Percentiles rank a stretch among this genome's conserved stretches.
Conservation (phyloP, 53 echinoderm and acorn worm genomes). For the Holothuria leucospilota region DNA sequence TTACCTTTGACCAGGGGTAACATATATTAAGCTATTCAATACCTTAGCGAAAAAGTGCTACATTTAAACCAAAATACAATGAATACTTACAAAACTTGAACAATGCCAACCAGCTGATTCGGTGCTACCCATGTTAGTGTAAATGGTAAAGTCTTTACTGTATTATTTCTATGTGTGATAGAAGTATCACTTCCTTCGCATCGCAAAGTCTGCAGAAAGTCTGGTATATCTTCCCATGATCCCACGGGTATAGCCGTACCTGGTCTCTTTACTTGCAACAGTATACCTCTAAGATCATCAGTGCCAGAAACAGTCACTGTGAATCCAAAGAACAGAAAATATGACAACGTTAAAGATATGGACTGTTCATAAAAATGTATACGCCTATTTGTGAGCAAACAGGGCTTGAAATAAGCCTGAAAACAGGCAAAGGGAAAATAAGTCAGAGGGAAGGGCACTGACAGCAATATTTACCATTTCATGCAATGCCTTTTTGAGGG, state of each 20-base stretch:
- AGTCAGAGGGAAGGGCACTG: too few species aligned
- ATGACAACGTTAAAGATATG: too few species aligned
- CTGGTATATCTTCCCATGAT: conserved; percentile 54
- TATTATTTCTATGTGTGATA: conserved; percentile 56
- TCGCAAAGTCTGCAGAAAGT: conserved; percentile 40
- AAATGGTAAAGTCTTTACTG: conserved; percentile 37
- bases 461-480: too few species aligned
- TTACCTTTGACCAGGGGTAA: too few species aligned
- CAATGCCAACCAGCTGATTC: conserved; percentile 12
- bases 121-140: conserved; percentile 67
- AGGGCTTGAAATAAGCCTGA: too few species aligned
- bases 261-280: conserved; percentile 62
- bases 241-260: conserved; percentile 51
- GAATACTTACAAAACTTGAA: conserved; percentile 45
- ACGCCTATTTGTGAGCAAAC: too few species aligned
- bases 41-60: too few species aligned
- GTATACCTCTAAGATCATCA: conserved; percentile 49
- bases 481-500: too few species aligned
- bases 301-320: conserved; percentile 47
- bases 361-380: too few species aligned
- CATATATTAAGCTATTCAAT: too few species aligned
- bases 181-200: conserved; percentile 43
- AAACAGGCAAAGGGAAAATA: too few species aligned
- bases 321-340: background rate
- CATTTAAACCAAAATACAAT: background rate